Percentiles rank a stretch among this genome's conserved stretches.
phyloP scores from a whole-genome alignment of 2,113 vertebrate genomes.

The Patagioenas fasciata region DNA sequence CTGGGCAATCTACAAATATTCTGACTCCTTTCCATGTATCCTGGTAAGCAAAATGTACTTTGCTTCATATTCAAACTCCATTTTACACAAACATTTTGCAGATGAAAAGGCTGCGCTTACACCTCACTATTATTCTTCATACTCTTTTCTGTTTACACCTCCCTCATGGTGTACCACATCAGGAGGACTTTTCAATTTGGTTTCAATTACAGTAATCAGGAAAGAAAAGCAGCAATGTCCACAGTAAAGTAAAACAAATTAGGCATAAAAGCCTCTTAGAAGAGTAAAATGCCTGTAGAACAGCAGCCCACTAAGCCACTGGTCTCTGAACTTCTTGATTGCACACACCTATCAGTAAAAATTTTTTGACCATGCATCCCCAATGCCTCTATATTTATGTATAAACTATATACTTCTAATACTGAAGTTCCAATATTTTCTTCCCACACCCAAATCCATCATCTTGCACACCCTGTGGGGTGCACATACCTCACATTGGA shows the following conservation, averaged over 20 bases:
- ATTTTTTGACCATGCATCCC: background rate
- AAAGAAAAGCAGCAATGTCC: background rate
- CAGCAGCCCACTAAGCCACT: background rate
- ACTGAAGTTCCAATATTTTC: background rate
- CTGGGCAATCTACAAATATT: background rate
- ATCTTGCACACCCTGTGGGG: background rate
- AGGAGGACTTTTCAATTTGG: background rate
- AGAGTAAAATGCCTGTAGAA: background rate
- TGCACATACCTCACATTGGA: background rate
- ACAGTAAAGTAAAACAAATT: background rate
- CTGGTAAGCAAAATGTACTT: background rate
- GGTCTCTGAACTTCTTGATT: background rate
- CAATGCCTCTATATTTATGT: background rate
- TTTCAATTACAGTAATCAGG: background rate
- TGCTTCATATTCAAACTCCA: background rate
- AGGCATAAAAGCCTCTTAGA: background rate
- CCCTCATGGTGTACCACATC: background rate
- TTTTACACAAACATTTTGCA: background rate
- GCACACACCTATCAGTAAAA: fast-evolving
- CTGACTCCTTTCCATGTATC: background rate
- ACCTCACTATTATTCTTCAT: background rate
- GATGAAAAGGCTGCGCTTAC: background rate
- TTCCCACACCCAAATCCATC: background rate
- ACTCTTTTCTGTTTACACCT: background rate
- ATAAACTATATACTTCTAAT: background rate